These are phyloP conservation scores for Montipora capitata DNA, from an alignment of 92 coral and sea anemone species.

Conservation along the genomic window DNA sequence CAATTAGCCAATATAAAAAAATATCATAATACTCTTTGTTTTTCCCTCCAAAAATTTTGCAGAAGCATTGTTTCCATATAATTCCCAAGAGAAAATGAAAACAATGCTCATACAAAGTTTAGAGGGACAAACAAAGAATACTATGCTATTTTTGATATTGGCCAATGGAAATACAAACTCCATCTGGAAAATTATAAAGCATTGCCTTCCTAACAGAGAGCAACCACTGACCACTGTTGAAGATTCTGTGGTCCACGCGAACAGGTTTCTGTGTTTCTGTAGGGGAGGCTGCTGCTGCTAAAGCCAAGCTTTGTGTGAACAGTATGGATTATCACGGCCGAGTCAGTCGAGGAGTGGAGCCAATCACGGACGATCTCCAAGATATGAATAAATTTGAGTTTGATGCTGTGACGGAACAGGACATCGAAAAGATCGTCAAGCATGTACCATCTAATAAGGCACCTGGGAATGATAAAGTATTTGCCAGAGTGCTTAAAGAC, in stretches of 20 bases:
- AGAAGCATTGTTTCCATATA: no score
- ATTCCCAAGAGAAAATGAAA: no score
- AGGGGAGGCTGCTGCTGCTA: background rate
- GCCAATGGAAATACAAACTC: background rate
- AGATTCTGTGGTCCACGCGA: background rate
- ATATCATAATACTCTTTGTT: no score
- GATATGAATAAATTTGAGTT: background rate
- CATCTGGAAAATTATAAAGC: no score
- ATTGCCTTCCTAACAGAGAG: no score
- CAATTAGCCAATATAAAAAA: no score
- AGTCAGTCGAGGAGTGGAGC: background rate
- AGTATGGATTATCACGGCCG: background rate
- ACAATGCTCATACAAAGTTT: no score
- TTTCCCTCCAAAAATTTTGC: no score
- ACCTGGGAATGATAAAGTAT: background rate
- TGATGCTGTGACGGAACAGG: no score
- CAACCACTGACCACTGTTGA: no score
- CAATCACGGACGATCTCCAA: background rate
- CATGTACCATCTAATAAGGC: conserved; percentile 36
- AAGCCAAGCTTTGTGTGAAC: background rate
- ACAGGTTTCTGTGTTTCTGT: background rate
- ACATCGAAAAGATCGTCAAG: background rate
- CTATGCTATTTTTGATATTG: background rate
- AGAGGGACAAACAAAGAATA: no score
- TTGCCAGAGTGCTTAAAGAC: no score